Base-by-base conservation (phyloP, 1,140 invertebrate species). In the Uloborus diversus region DNA sequence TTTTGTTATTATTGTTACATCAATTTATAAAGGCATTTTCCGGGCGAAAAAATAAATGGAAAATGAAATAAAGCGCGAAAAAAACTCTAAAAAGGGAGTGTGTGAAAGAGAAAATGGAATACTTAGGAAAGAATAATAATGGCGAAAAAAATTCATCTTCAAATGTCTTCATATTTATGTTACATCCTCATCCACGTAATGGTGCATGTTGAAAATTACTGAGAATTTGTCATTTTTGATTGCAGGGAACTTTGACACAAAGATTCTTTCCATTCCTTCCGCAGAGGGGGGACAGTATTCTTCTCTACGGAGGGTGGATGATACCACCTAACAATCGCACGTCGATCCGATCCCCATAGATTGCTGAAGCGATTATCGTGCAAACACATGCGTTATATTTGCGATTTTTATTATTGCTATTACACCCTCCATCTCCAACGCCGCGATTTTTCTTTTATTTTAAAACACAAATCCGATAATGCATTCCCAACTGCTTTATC, bases 121-220 rank as follows among this genome's bases (percentile, higher is more conserved):
- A 69, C 35, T 49, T 33, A 27, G n/a, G 20, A 59, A 32, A 59
- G 25, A 28, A 23, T 35, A 59, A 30, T 17, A 35, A 47, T 32
- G 17, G 33, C 37, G 27, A 59, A 71, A 49, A 23, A n/a, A 56
- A 4, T 61, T 32, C 71, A 32, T 75, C 64, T 51, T 42, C 7
- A 42, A 75, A 64, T 75, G 59, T 75, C 71, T 75, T 64, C 51
- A 37, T 78, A 78, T 66, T 78, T 78, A 65, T 49, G 61, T 78
- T 78, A 78, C 62, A 78, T 78, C 51, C 73, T 78, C 73, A 78
- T 78, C 66, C 66, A 65, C 73, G 73, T 78, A 78, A 78, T 78
- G 73, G 61, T 20, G 73, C 73, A 78, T 78, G 73, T 56, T 56
- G 73, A 66, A 78, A 78, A 78, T 78, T 78, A 78, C 73, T 23